A percentile compares a stretch with the other conserved stretches of the same genome.
Evolutionary conservation across 2,113 vertebrate genomes (phyloP).

Genomic region (Ovibos moschatus): DNA sequence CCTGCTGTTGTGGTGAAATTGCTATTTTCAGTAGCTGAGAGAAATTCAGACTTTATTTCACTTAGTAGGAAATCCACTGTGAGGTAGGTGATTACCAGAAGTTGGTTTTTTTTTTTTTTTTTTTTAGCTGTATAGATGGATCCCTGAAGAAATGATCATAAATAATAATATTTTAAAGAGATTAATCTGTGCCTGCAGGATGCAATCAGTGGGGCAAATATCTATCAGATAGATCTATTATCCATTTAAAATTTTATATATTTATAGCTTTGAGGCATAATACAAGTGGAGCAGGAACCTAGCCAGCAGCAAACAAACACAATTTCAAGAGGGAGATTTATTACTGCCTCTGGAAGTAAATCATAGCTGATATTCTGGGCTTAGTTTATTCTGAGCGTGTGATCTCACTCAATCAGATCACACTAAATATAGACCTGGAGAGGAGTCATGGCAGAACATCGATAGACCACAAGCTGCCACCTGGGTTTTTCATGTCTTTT

Average conservation of each 20-base stretch:
- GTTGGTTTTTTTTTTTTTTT: not conserved
- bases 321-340: slow-evolving; percentile 30
- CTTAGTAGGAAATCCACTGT: not conserved
- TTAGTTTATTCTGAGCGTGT: not conserved
- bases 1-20: not conserved
- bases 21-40: slow-evolving; percentile 32
- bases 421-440: slow-evolving; percentile 44
- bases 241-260: not conserved
- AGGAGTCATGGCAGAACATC: not conserved
- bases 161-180: not conserved
- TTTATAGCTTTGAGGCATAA: not conserved
- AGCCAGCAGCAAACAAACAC: not conserved
- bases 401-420: slow-evolving; percentile 14
- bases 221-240: not conserved
- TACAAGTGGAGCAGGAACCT: not conserved
- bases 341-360: not conserved
- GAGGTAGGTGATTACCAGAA: not conserved
- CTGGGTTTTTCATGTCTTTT: not conserved
- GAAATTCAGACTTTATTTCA: slow-evolving; percentile 25
- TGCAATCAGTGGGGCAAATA: not conserved
- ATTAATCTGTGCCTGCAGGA: not conserved
- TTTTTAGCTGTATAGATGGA: not conserved
- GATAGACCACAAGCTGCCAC: not conserved
- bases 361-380: slow-evolving; percentile 8
- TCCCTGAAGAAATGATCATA: not conserved